Conservation (phyloP, 2,113 vertebrate genomes). For the Amblyornis subalaris region DNA sequence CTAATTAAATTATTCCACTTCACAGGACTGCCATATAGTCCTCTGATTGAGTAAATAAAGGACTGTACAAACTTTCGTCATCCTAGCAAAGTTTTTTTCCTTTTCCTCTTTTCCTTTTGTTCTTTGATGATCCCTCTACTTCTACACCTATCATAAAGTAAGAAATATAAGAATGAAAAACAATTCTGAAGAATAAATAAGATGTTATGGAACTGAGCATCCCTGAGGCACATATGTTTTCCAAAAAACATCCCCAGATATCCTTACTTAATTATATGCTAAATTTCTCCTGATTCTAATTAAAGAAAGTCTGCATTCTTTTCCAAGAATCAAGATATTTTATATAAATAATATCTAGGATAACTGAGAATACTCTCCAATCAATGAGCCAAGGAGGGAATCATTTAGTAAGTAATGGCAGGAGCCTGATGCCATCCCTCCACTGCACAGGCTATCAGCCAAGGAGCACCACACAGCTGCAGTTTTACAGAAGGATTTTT, state of each 20-base stretch:
- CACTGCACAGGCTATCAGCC: neutral
- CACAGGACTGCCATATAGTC: slow-evolving; percentile 7
- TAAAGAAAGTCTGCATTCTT: neutral
- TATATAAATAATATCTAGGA: neutral
- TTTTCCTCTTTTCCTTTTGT: neutral
- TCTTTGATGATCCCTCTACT: neutral
- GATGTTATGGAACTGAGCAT: neutral
- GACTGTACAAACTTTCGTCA: neutral
- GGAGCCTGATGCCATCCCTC: neutral
- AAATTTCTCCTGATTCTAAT: neutral
- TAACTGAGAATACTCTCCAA: neutral
- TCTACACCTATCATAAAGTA: neutral
- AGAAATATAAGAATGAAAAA: neutral
- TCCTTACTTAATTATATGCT: neutral
- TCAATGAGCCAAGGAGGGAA: neutral
- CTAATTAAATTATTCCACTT: slow-evolving; percentile 61
- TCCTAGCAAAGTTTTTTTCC: neutral
- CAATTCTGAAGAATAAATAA: neutral
- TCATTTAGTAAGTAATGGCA: neutral
- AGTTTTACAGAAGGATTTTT: slow-evolving; percentile 2
- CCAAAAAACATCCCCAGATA: neutral
- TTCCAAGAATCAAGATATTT: neutral
- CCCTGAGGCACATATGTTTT: neutral
- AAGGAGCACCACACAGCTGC: slow-evolving; percentile 17
- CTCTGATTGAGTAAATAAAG: slow-evolving; percentile 38